Base-by-base conservation (phyloP, 2,888 invertebrate species). In the Tridacna gigas region DNA sequence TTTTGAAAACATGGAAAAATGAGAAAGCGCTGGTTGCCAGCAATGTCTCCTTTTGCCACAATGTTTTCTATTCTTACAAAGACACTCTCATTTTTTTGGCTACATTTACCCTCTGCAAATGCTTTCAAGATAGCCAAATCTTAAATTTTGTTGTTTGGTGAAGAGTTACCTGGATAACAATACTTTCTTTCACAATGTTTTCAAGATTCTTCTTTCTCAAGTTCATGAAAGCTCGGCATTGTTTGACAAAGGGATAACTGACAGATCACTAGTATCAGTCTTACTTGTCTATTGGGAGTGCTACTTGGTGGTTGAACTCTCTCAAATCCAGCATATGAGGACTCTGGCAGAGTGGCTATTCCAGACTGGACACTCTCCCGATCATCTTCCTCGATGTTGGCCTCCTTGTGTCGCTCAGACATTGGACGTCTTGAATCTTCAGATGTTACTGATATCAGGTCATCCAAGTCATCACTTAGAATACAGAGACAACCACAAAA, bases 251-350 rank as follows among this genome's bases (percentile, higher is more conserved):
- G 37, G 37, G 7, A 7, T 37, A 37, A 37, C 37, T 37, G 37
- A 37, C 3, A 37, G 37, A 37, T 37, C 3, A 37, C 37, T 37
- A 7, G 37, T 37, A 37, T 37, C 37, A 37, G 37, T 37, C 37
- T 7, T 71, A 71, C 71, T 26, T 84, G 88, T 85, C 87, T 91
- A 63, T 88, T 91, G 13, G 92, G 92, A 9, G 92, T 92, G 76
- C 92, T 92, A 48, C 91, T 90, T 15, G 91, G 90, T 26, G 91
- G 89, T 37, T 89, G 89, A 37, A 89, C 88, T 80, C 87, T 87
- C 69, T 88, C 90, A 88, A 92, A 92, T 12, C 91, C 90, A 51
- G 91, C 90, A 79, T 91, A 92, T 0, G 91, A 91, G 4, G 92
- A 92, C 60, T 91, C 91, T 22, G 92, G 91, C 25, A 91, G 83